These are phyloP conservation scores for Trematocara macrostoma DNA, from an alignment of 2,113 vertebrate species.

Conservation along the genomic window DNA sequence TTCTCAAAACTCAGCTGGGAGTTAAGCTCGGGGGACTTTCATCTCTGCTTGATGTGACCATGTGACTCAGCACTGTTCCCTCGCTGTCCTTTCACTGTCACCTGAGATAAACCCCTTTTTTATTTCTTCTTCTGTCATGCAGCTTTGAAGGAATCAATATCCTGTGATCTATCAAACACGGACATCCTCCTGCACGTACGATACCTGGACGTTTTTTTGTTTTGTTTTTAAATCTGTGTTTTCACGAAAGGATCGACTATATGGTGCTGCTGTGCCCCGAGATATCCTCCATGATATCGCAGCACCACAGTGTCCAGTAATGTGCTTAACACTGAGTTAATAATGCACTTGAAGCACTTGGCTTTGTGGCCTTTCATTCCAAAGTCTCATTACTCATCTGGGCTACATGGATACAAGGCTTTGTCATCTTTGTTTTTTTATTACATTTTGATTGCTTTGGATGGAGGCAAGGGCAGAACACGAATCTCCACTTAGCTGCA, in stretches of 20 bases:
- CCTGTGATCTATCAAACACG: background rate
- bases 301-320: background rate
- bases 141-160: conserved; percentile 4
- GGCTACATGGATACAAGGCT: background rate
- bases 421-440: conserved; percentile 19
- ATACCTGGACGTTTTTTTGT: background rate
- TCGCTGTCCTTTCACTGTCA: conserved; percentile 9
- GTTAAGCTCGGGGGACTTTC: conserved; percentile 17
- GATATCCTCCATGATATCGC: background rate
- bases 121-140: background rate
- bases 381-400: conserved; percentile 5
- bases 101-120: background rate
- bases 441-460: conserved; percentile 15
- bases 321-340: background rate
- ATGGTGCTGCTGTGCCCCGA: background rate
- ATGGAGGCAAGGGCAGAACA: conserved; percentile 13
- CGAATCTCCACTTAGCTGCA: background rate
- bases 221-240: background rate
- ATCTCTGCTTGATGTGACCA: conserved; percentile 11
- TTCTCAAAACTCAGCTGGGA: conserved; percentile 25
- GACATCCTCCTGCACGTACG: background rate
- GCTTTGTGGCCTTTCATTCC: background rate
- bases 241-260: rapidly evolving
- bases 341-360: conserved; percentile 9
- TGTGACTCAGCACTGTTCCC: background rate